Base-by-base conservation (phyloP, 1,140 invertebrate species). In the Matsumurasca onukii region DNA sequence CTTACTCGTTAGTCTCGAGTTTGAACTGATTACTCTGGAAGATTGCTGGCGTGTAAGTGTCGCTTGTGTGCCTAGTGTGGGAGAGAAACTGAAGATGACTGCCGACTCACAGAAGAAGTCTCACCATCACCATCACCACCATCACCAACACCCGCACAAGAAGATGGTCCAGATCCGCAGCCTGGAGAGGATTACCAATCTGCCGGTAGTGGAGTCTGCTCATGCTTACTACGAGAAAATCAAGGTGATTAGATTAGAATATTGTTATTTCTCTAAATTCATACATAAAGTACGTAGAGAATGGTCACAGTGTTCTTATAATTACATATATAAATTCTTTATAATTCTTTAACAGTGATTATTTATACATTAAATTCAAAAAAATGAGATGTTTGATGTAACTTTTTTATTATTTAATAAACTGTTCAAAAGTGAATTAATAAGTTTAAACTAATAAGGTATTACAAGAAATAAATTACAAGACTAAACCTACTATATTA, bases 91-190 rank as follows among this genome's bases (percentile, higher is more conserved):
- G 17, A 39, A 9, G 5, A 39, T 52, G 20, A 29, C 55, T 27
- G 25, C 55, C 22, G 55, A 59, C 25, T 27, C 55, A 13, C 55
- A 27, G 3, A 59, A 59, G 24, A 59, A 5, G 5, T 9, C 15
- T 9, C 55, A 59, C n/a, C 25, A 25, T 13, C 55, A 59, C 55
- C 24, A 59, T 17, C 22, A 25, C 5, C 22, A 59, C 5, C 55
- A 59, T 27, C 55, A 59, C 25, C 24, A 59, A 5, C 55, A 59
- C 12, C 55, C 25, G 9, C 15, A 59, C 13, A 25, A 59, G 22
- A 52, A 24, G 55, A 29, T 59, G 55, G 22, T 59, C 25, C 55
- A 59, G 9, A 22, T 59, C 55, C 25, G 30, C 12, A 52, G 49
- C 22, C 12, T 52, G 12, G 49, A 52, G 49, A 52, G 49, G 20